phyloP scores from a whole-genome alignment of 1,140 invertebrate species.

The Leucophenga varia region DNA sequence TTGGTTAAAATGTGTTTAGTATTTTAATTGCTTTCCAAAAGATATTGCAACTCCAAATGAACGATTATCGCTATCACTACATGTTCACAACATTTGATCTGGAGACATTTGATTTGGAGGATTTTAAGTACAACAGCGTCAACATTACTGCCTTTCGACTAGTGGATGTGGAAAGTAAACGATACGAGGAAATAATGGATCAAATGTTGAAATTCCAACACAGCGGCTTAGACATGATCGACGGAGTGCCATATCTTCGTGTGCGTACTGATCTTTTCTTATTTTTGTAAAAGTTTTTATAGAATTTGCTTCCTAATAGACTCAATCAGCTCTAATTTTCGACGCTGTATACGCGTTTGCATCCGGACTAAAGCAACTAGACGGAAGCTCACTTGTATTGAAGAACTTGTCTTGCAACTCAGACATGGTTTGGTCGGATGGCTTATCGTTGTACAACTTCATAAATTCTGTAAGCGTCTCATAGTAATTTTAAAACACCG shows the following conservation, averaged over 20 bases:
- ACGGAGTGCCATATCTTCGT: constrained; percentile 41
- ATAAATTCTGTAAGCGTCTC: constrained; percentile 86
- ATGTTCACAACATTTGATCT: constrained; percentile 92
- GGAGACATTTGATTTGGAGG: constrained; percentile 89
- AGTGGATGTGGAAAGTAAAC: constrained; percentile 76
- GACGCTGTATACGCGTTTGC: constrained; percentile 89
- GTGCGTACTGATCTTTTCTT: constrained; percentile 14
- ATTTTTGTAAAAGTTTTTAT: no score
- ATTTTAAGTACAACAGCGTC: constrained; percentile 91
- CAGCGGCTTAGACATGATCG: constrained; percentile 38
- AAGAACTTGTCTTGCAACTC: constrained; percentile 81
- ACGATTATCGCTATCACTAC: constrained; percentile 90
- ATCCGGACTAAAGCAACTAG: constrained; percentile 73
- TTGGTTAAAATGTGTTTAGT: background rate
- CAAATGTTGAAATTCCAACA: constrained; percentile 86
- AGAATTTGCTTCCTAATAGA: constrained; percentile 68
- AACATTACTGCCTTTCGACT: constrained; percentile 91
- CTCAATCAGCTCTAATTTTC: constrained; percentile 87
- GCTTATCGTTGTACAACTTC: constrained; percentile 85
- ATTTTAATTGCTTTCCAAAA: constrained; percentile 21
- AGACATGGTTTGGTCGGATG: constrained; percentile 81
- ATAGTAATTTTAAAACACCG: no score
- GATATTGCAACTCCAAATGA: constrained; percentile 75
- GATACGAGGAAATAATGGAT: constrained; percentile 73
- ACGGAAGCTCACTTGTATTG: constrained; percentile 66